A percentile compares a stretch with the other conserved stretches of the same genome.
These are phyloP conservation scores for Drosophila phalerata DNA, from an alignment of 2,888 invertebrate species.

Conservation along the genomic window DNA sequence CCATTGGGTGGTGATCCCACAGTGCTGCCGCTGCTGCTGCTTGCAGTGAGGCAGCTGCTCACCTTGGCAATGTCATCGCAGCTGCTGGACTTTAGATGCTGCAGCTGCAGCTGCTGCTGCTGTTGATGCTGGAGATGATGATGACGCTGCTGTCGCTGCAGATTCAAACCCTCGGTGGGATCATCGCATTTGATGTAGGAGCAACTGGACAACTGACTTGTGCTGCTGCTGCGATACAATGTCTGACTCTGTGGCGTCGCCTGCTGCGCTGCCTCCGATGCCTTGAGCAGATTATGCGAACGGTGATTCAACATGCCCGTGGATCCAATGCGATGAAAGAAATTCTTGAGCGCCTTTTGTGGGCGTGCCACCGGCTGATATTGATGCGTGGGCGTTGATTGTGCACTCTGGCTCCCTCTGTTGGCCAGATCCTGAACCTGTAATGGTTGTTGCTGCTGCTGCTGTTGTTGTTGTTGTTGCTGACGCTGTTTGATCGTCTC, in stretches of 20 bases:
- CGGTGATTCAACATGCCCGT: constrained; percentile 90
- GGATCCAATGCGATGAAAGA: constrained; percentile 91
- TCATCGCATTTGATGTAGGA: constrained; percentile 92
- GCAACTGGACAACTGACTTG: constrained; percentile 90
- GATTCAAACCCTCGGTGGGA: constrained; percentile 91
- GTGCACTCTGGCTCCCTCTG: constrained; percentile 58
- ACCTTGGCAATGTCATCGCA: constrained; percentile 90
- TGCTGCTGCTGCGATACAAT: constrained; percentile 91
- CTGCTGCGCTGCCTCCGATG: constrained; percentile 81
- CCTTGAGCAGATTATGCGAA: constrained; percentile 83
- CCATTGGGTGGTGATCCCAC: constrained; percentile 58
- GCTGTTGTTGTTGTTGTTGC: constrained; percentile 44
- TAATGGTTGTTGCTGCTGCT: constrained; percentile 33
- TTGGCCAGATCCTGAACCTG: constrained; percentile 31
- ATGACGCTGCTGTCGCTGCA: constrained; percentile 74
- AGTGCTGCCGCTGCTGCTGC: constrained; percentile 44
- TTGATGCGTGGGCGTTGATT: constrained; percentile 75
- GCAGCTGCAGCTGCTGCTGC: constrained; percentile 62
- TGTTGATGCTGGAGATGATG: constrained; percentile 50
- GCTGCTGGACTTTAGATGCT: constrained; percentile 88
- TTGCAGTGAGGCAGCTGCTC: constrained; percentile 83
- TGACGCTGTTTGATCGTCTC: constrained; percentile 85
- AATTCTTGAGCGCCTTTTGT: constrained; percentile 89
- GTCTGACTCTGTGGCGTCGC: constrained; percentile 65
- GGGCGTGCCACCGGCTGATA: constrained; percentile 71